These are phyloP conservation scores for Rhingia rostrata DNA, from an alignment of 2,888 invertebrate species.

Conservation along the genomic window DNA sequence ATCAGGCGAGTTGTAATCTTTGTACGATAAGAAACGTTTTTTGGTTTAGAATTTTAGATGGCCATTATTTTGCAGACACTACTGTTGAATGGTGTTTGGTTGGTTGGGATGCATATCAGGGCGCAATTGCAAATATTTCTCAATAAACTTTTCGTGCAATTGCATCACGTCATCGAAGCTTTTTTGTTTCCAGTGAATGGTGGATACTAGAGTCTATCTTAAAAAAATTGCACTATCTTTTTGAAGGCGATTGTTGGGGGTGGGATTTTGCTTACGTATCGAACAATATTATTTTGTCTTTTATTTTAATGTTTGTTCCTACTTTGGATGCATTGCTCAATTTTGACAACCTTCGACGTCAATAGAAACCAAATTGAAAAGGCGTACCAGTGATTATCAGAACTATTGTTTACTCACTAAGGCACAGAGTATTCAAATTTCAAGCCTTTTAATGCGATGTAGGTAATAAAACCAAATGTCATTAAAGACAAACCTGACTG, in stretches of 20 bases:
- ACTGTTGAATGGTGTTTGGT: conserved; percentile 37
- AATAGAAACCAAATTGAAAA: background rate
- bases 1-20: conserved; percentile 28
- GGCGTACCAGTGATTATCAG: no score
- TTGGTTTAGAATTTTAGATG: background rate
- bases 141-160: conserved; percentile 31
- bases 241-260: background rate
- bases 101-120: conserved; percentile 30
- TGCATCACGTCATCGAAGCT: conserved; percentile 65
- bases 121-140: conserved; percentile 63
- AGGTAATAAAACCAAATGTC: no score
- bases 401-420: no score
- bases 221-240: conserved; percentile 25
- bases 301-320: background rate
- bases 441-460: no score
- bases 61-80: conserved; percentile 25
- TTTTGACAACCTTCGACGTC: background rate
- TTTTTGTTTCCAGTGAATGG: conserved; percentile 22
- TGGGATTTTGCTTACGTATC: background rate
- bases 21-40: background rate
- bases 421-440: no score
- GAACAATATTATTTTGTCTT: conserved; percentile 4
- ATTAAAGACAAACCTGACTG: no score
- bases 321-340: background rate
- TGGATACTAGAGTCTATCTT: background rate